A percentile compares a stretch with the other conserved stretches of the same genome.
These are phyloP conservation scores for Smithornis capensis DNA, from an alignment of 2,113 vertebrate species.

Conservation along the genomic window DNA sequence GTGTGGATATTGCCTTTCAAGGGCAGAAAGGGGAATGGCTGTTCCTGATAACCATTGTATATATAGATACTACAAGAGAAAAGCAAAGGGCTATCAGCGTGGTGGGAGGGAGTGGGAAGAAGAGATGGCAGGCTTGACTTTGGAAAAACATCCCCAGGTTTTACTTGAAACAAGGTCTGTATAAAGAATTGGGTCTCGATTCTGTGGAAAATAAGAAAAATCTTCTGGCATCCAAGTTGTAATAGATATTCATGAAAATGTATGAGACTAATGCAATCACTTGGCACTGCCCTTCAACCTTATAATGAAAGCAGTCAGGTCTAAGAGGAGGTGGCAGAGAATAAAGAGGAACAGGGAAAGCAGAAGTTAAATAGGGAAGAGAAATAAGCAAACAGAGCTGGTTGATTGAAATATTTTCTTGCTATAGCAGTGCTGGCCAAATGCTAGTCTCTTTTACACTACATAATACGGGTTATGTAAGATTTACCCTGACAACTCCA, in stretches of 20 bases:
- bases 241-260: constrained; percentile 55
- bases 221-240: background rate
- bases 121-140: background rate
- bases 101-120: background rate
- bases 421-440: background rate
- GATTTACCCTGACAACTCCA: background rate
- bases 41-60: constrained; percentile 4
- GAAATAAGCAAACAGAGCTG: background rate
- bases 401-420: background rate
- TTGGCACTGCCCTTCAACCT: constrained; percentile 22
- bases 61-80: background rate
- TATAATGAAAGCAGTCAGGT: background rate
- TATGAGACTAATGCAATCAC: constrained; percentile 16
- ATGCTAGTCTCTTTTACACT: background rate
- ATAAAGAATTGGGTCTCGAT: background rate
- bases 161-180: background rate
- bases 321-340: background rate
- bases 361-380: background rate
- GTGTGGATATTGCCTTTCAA: constrained; percentile 53
- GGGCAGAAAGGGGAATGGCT: constrained; percentile 40
- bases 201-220: constrained; percentile 8
- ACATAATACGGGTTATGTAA: background rate
- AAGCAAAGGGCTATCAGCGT: background rate
- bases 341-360: background rate
- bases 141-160: background rate